Conservation (phyloP, 2,797 vertebrate genomes). For the Sciurus carolinensis region DNA sequence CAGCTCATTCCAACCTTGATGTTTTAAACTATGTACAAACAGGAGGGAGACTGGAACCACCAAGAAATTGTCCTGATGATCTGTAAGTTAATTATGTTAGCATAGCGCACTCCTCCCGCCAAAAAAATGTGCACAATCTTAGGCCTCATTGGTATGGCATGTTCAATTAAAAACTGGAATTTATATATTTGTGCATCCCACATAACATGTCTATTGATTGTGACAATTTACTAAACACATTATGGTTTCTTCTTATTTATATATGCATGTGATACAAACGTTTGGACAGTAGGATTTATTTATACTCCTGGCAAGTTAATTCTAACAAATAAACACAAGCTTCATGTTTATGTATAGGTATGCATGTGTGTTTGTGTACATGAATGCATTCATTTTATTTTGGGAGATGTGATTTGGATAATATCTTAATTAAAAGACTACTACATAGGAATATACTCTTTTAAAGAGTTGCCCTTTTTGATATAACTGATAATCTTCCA, state of each 20-base stretch:
- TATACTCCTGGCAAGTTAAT: conserved; percentile 47
- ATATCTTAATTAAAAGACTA: conserved; percentile 39
- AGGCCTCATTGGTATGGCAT: background rate
- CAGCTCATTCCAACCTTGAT: conserved; percentile 90
- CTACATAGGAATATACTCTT: conserved; percentile 26
- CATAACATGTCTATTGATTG: conserved; percentile 42
- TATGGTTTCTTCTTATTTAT: conserved; percentile 19
- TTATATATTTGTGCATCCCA: conserved; percentile 16
- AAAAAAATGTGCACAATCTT: background rate
- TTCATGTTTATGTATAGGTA: background rate
- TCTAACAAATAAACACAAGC: conserved; percentile 36
- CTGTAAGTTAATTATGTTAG: conserved; percentile 87
- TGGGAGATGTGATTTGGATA: conserved; percentile 51
- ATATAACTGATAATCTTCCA: background rate
- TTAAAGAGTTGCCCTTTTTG: conserved; percentile 34
- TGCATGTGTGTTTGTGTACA: background rate
- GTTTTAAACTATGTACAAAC: conserved; percentile 89
- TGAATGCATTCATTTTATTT: conserved; percentile 28
- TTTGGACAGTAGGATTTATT: conserved; percentile 60
- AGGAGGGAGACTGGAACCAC: conserved; percentile 88
- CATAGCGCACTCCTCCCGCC: background rate
- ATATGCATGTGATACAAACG: background rate
- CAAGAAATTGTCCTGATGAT: conserved; percentile 88
- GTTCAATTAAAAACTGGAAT: conserved; percentile 64
- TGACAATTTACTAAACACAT: conserved; percentile 28